phyloP scores from a whole-genome alignment of 2,888 invertebrate genomes.

The Melanostoma scalare region DNA sequence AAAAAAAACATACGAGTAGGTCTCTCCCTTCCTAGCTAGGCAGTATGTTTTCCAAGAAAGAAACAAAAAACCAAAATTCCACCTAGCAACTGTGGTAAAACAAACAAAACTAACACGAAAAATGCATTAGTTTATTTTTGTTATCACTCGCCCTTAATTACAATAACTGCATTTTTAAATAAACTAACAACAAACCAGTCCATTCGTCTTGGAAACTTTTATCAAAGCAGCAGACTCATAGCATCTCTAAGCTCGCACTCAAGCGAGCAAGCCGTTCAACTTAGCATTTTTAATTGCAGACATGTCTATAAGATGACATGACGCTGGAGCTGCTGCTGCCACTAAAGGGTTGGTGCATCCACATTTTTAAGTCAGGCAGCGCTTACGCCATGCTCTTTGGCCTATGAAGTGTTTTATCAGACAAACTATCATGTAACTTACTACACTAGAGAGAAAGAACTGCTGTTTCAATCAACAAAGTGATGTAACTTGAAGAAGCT shows the following conservation, averaged over 20 bases:
- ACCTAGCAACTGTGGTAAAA: conserved; percentile 9
- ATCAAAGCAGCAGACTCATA: background rate
- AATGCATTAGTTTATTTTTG: conserved; percentile 37
- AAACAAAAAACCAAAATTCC: conserved; percentile 29
- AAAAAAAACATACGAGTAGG: too few species aligned
- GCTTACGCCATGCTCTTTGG: conserved; percentile 13
- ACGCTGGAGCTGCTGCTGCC: conserved; percentile 11
- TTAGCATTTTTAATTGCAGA: conserved; percentile 27
- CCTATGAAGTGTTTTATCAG: conserved; percentile 26
- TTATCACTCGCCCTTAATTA: conserved; percentile 8
- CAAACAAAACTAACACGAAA: conserved; percentile 27
- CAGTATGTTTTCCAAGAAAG: too few species aligned
- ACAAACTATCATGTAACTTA: conserved; percentile 28
- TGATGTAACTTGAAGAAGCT: conserved; percentile 55
- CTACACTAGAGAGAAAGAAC: conserved; percentile 13
- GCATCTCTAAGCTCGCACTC: background rate
- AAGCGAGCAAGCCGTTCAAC: background rate
- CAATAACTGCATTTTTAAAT: conserved; percentile 36
- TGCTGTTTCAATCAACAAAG: conserved; percentile 44
- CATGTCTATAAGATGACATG: conserved; percentile 1
- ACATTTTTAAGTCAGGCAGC: conserved; percentile 41
- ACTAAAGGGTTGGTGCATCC: conserved; percentile 38
- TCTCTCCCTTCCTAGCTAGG: too few species aligned
- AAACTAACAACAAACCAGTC: conserved; percentile 22
- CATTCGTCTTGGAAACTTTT: background rate